These are phyloP conservation scores for Nothoprocta pentlandii DNA, from an alignment of 2,113 vertebrate genomes.

Conservation along the genomic window DNA sequence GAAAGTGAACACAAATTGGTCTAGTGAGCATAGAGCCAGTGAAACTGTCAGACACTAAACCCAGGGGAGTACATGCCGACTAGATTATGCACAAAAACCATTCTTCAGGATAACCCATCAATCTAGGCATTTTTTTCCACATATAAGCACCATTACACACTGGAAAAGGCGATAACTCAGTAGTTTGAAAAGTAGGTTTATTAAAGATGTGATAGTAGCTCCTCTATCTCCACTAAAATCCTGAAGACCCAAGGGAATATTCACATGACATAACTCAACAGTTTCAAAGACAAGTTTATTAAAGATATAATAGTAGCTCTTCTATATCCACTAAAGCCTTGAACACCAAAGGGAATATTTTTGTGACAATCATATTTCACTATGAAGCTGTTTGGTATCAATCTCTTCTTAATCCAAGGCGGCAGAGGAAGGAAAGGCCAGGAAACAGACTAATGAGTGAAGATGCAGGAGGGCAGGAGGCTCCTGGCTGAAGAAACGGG, in stretches of 20 bases:
- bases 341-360: constrained; percentile 13
- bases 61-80: neutral
- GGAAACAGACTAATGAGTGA: neutral
- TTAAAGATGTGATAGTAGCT: neutral
- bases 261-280: constrained; percentile 20
- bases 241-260: neutral
- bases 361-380: constrained; percentile 21
- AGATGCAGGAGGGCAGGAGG: neutral
- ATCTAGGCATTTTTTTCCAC: neutral
- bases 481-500: neutral
- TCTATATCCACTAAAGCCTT: neutral
- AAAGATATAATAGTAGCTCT: neutral
- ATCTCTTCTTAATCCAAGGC: neutral
- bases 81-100: constrained; percentile 19
- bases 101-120: constrained; percentile 11
- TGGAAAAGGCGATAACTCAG: neutral
- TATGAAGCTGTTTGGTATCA: neutral
- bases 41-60: neutral
- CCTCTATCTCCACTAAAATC: neutral
- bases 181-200: constrained; percentile 15
- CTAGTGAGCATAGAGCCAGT: neutral
- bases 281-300: constrained; percentile 49
- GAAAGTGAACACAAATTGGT: neutral
- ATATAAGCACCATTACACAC: neutral
- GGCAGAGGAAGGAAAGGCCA: neutral